Evolutionary conservation across 2,888 invertebrate species (phyloP).

Genomic region (Polietes domitor): DNA sequence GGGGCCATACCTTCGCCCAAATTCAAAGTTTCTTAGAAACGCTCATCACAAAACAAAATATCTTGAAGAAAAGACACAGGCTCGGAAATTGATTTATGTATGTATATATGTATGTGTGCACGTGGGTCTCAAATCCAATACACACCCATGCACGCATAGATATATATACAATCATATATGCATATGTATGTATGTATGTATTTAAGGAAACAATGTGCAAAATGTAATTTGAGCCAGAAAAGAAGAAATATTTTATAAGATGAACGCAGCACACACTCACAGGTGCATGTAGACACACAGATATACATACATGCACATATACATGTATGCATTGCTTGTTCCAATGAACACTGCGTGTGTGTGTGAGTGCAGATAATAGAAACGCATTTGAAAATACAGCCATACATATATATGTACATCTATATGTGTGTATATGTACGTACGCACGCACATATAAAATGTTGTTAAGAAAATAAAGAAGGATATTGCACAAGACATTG

Average conservation of each 20-base stretch:
- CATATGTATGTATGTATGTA: not conserved
- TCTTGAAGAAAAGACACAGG: too few species aligned
- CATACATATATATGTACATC: not conserved
- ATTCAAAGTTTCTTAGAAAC: too few species aligned
- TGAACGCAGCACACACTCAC: not conserved
- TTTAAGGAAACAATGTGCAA: constrained; percentile 10
- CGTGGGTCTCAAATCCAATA: too few species aligned
- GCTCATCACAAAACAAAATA: too few species aligned
- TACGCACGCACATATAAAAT: not conserved
- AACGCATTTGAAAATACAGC: constrained; percentile 12
- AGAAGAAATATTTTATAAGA: constrained; percentile 28
- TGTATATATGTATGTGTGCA: too few species aligned
- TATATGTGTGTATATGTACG: not conserved
- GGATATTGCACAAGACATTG: constrained; percentile 52
- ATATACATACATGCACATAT: not conserved
- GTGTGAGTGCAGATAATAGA: not conserved
- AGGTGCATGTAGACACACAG: not conserved
- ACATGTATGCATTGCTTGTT: not conserved
- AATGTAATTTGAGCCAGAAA: constrained; percentile 4
- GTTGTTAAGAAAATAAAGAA: constrained; percentile 50
- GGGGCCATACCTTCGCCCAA: too few species aligned
- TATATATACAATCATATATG: not conserved
- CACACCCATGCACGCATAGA: too few species aligned
- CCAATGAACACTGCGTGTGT: too few species aligned
- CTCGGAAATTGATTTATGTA: too few species aligned